phyloP scores from a whole-genome alignment of 2,113 vertebrate species.

The Entosphenus tridentatus region DNA sequence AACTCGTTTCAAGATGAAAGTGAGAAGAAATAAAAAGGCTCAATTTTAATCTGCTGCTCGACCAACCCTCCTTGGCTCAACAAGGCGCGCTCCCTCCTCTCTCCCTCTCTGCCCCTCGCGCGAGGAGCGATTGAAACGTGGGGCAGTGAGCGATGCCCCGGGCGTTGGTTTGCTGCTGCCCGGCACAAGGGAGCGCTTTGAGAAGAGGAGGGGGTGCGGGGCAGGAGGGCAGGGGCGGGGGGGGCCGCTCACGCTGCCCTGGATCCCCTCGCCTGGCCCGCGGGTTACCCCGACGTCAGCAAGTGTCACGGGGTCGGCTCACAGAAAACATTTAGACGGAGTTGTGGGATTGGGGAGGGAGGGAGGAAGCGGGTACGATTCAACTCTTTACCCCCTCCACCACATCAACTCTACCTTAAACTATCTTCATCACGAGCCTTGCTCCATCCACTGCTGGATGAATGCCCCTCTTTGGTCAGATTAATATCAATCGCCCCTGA shows the following conservation, averaged over 20 bases:
- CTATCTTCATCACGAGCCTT: no score
- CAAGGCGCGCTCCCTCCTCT: neutral
- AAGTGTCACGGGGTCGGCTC: neutral
- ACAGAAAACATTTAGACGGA: constrained; percentile 5
- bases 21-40: constrained; percentile 6
- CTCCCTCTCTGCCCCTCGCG: neutral
- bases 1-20: constrained; percentile 5
- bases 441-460: no score
- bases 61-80: neutral
- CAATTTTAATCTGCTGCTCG: constrained; percentile 4
- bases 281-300: neutral
- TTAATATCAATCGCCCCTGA: no score
- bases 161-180: neutral
- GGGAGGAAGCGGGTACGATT: neutral
- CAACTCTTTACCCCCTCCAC: no score
- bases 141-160: neutral
- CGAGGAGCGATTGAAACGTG: constrained; percentile 1
- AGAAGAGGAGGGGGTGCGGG: neutral
- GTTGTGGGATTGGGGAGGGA: neutral
- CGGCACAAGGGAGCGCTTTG: constrained; percentile 1
- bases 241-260: no score
- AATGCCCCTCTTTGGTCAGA: no score
- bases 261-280: no score
- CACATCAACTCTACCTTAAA: no score
- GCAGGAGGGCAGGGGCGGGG: no score